Evolutionary conservation across 2,113 vertebrate species (phyloP).

Genomic region (Passer domesticus): DNA sequence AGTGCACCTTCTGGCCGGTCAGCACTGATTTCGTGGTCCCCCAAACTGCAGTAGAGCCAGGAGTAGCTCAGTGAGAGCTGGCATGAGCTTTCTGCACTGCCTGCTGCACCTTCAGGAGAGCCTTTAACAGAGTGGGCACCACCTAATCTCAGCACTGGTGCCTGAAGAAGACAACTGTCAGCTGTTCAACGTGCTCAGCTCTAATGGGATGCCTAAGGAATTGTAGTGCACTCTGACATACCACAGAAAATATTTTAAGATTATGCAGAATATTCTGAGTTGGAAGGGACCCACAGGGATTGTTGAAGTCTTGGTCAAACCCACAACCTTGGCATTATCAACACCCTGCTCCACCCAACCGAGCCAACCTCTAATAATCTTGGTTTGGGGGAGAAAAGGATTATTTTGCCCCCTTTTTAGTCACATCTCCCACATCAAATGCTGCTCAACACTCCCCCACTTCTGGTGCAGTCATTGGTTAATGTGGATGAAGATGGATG

Average conservation of each 20-base stretch:
- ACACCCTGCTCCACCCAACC: background rate
- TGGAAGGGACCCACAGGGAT: background rate
- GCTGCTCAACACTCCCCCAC: background rate
- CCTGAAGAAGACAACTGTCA: background rate
- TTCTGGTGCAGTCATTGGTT: background rate
- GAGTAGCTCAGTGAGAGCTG: background rate
- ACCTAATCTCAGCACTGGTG: background rate
- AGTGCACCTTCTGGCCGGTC: background rate
- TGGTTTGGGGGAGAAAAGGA: background rate
- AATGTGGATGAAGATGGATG: background rate
- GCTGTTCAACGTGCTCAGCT: background rate
- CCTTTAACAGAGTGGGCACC: background rate
- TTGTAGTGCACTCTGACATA: background rate
- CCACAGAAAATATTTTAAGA: background rate
- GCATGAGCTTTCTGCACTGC: background rate
- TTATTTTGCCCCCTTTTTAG: background rate
- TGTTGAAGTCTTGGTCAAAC: background rate
- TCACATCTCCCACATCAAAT: background rate
- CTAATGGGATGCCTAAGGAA: background rate
- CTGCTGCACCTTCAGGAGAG: background rate
- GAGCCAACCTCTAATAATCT: background rate
- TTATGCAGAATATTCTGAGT: background rate
- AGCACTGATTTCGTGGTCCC: background rate
- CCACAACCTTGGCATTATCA: background rate
- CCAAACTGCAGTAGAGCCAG: background rate